Conservation (phyloP, 2,113 vertebrate species). For the Apteryx mantelli region DNA sequence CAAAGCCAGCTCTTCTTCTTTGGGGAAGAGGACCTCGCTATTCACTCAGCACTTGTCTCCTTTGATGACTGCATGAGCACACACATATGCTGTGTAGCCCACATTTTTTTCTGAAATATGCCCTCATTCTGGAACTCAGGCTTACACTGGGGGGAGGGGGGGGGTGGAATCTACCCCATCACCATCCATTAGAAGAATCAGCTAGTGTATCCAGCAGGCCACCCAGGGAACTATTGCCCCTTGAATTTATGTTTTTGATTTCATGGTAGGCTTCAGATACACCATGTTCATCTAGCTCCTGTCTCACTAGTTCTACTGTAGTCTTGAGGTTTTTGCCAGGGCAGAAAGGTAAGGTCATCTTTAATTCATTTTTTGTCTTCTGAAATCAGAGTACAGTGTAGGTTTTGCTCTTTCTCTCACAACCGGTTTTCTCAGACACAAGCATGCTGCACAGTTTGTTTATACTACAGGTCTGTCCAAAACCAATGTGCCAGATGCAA, state of each 20-base stretch:
- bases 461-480: background rate
- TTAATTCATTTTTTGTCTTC: background rate
- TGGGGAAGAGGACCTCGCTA: background rate
- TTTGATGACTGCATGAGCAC: background rate
- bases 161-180: background rate
- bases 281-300: background rate
- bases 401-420: background rate
- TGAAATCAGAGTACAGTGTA: background rate
- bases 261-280: background rate
- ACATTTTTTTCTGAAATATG: background rate
- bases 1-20: background rate
- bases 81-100: background rate
- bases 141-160: background rate
- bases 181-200: background rate
- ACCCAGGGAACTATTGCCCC: background rate
- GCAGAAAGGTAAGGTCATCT: background rate
- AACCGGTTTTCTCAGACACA: background rate
- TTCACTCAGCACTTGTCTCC: background rate
- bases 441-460: background rate
- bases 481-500: background rate
- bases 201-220: background rate
- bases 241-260: background rate
- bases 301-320: background rate
- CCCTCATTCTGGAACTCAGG: background rate
- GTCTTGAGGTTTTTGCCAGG: background rate